A percentile compares a stretch with the other conserved stretches of the same genome.
phyloP scores from a whole-genome alignment of 2,113 vertebrate genomes.

The Callipepla squamata region DNA sequence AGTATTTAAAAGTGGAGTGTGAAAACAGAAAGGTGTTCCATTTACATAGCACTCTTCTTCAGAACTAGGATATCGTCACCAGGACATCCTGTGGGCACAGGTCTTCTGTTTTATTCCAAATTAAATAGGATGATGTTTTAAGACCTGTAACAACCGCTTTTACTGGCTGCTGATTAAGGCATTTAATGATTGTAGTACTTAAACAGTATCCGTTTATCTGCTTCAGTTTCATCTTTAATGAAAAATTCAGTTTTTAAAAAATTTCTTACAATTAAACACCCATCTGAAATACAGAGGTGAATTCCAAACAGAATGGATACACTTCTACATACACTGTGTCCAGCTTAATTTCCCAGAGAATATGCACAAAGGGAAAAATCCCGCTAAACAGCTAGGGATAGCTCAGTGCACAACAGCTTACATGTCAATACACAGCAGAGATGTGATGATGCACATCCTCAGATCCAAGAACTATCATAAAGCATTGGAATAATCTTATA shows the following conservation, averaged over 20 bases:
- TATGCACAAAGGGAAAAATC: background rate
- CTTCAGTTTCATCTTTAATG: background rate
- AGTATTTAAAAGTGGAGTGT: background rate
- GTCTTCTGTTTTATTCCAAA: background rate
- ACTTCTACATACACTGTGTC: background rate
- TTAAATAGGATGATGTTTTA: background rate
- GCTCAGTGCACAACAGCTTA: background rate
- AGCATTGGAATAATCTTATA: background rate
- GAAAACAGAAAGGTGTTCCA: background rate
- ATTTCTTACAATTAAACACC: background rate
- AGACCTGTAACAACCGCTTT: background rate
- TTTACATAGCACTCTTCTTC: background rate
- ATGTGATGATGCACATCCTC: rapidly evolving
- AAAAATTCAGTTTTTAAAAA: background rate
- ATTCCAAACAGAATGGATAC: background rate
- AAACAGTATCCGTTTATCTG: background rate
- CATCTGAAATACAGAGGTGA: background rate
- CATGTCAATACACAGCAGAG: background rate
- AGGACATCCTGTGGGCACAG: background rate
- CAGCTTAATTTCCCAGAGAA: background rate
- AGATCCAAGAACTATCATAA: background rate
- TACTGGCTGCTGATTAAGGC: background rate
- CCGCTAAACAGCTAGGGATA: background rate
- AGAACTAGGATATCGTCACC: background rate
- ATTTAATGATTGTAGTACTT: background rate